Percentiles rank a stretch among this genome's conserved stretches.
Evolutionary conservation across 2,113 vertebrate genomes (phyloP).

Genomic region (Hipposideros armiger): DNA sequence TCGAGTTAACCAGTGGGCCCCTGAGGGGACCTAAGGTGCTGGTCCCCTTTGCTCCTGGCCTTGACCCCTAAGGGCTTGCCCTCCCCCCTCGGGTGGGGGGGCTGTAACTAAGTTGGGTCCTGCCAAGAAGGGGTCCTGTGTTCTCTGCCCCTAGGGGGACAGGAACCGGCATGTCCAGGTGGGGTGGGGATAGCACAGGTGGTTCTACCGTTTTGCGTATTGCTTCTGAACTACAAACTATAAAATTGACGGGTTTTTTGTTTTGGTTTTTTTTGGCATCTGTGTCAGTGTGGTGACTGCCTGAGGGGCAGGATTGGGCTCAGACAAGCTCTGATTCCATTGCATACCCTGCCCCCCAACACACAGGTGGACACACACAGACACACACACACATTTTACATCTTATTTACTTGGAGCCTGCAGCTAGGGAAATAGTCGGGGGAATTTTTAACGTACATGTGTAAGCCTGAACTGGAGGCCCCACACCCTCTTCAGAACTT

Average conservation of each 20-base stretch:
- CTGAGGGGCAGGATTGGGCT: conserved; percentile 43
- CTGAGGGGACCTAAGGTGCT: conserved; percentile 30
- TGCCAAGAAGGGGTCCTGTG: conserved; percentile 47
- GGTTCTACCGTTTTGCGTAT: conserved; percentile 14
- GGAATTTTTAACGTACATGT: conserved; percentile 19
- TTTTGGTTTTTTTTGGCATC: conserved; percentile 30
- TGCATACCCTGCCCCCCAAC: neutral
- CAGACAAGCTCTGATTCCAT: conserved; percentile 37
- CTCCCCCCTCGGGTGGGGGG: neutral
- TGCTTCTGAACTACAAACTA: conserved; percentile 78
- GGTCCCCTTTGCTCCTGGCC: conserved; percentile 16
- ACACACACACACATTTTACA: neutral
- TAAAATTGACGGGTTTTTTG: conserved; percentile 72
- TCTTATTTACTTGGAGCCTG: conserved; percentile 54
- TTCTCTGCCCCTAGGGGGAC: conserved; percentile 46
- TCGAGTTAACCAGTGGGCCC: neutral
- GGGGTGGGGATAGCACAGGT: conserved; percentile 28
- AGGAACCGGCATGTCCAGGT: neutral
- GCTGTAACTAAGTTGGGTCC: conserved; percentile 62
- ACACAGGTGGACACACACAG: neutral
- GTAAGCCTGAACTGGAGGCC: conserved; percentile 54
- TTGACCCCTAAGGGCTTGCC: conserved; percentile 69
- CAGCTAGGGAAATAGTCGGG: conserved; percentile 37
- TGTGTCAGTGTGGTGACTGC: conserved; percentile 79
- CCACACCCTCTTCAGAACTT: neutral